These are phyloP conservation scores for Phytoseiulus persimilis DNA, from an alignment of 2,888 invertebrate genomes.

Conservation along the genomic window DNA sequence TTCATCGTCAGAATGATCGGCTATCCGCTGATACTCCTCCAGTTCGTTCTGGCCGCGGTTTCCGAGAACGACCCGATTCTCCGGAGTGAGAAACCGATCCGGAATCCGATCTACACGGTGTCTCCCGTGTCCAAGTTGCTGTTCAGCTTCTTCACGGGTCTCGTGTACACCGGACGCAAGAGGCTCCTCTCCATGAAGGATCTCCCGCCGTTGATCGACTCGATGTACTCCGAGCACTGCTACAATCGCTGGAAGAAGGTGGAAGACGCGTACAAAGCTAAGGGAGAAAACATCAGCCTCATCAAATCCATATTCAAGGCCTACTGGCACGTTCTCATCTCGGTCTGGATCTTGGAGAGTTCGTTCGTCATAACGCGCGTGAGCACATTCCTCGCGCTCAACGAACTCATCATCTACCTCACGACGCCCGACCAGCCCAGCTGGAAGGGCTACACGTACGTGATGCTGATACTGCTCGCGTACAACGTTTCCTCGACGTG, in stretches of 20 bases:
- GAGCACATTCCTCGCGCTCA: not conserved
- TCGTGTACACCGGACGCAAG: not conserved
- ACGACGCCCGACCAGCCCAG: conserved; percentile 44
- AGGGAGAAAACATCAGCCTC: not conserved
- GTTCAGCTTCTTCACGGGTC: conserved; percentile 9
- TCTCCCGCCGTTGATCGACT: conserved; percentile 14
- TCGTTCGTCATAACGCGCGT: not conserved
- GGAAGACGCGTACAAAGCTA: not conserved
- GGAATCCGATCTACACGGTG: conserved; percentile 26
- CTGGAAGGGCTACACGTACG: conserved; percentile 53
- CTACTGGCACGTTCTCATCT: not conserved
- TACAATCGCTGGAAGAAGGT: not conserved
- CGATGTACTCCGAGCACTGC: conserved; percentile 18
- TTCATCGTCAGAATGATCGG: not conserved
- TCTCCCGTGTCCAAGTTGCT: not conserved
- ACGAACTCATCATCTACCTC: conserved; percentile 23
- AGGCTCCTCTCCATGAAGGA: not conserved
- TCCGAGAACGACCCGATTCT: conserved; percentile 41
- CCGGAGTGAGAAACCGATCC: conserved; percentile 43
- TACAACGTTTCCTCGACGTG: conserved; percentile 46
- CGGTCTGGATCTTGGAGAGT: not conserved
- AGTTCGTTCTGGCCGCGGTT: not conserved
- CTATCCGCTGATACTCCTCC: not conserved
- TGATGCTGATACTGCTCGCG: conserved; percentile 50
- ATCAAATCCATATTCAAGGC: conserved; percentile 13